Percentiles rank a stretch among this genome's conserved stretches.
phyloP scores from a whole-genome alignment of 2,113 vertebrate species.

The Gila orcuttii region DNA sequence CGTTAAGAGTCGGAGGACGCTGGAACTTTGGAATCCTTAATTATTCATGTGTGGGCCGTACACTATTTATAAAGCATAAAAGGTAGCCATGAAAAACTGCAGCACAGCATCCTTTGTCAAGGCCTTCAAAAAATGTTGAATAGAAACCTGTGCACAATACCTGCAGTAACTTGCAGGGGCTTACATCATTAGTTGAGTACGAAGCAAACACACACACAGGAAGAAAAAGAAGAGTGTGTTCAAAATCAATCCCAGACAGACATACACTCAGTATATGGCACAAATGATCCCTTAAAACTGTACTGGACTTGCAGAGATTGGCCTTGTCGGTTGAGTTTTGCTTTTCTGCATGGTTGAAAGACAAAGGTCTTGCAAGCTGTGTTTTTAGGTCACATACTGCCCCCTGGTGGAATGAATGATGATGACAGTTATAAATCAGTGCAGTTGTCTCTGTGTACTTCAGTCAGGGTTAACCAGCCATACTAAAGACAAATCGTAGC shows the following conservation, averaged over 20 bases:
- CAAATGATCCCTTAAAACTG: slow-evolving; percentile 69
- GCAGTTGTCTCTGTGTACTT: slow-evolving; percentile 33
- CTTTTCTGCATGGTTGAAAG: slow-evolving; percentile 52
- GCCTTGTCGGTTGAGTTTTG: slow-evolving; percentile 64
- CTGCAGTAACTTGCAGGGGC: slow-evolving; percentile 57
- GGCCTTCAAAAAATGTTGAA: slow-evolving; percentile 52
- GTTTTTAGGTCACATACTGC: slow-evolving; percentile 79
- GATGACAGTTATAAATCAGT: slow-evolving; percentile 56
- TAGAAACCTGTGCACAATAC: slow-evolving; percentile 42
- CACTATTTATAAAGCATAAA: slow-evolving; percentile 63
- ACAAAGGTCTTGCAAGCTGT: slow-evolving; percentile 37
- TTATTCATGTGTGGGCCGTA: slow-evolving; percentile 52
- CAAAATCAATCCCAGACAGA: slow-evolving; percentile 50
- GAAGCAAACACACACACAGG: slow-evolving; percentile 41
- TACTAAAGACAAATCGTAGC: slow-evolving; percentile 51
- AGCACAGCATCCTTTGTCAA: slow-evolving; percentile 52
- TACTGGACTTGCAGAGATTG: slow-evolving; percentile 69
- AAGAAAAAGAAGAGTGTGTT: slow-evolving; percentile 49
- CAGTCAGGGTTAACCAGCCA: slow-evolving; percentile 58
- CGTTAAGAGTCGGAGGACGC: slow-evolving; percentile 36
- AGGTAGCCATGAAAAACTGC: slow-evolving; percentile 55
- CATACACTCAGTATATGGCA: slow-evolving; percentile 51
- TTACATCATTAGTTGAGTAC: slow-evolving; percentile 60
- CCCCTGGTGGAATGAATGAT: slow-evolving; percentile 70
- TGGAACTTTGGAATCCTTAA: slow-evolving; percentile 52